A percentile compares a stretch with the other conserved stretches of the same genome.
These are phyloP conservation scores for Entomyzon cyanotis DNA, from an alignment of 2,113 vertebrate genomes.

Conservation along the genomic window DNA sequence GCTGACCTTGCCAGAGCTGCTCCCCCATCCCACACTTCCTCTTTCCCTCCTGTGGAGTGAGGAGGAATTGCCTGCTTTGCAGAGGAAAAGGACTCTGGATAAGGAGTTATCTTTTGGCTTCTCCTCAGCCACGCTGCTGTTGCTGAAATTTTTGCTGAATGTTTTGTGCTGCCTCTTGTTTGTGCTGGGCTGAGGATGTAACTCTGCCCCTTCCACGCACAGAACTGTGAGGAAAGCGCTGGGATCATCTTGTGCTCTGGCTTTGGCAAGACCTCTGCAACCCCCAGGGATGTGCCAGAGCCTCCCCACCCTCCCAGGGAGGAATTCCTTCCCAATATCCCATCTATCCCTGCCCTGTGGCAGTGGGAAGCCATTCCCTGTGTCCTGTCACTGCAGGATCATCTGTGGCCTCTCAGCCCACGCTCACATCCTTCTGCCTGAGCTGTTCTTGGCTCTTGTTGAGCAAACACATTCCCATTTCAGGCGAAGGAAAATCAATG, in stretches of 20 bases:
- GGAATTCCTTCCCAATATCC: background rate
- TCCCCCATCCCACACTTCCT: background rate
- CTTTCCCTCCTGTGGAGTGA: background rate
- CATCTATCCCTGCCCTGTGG: background rate
- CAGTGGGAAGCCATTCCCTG: background rate
- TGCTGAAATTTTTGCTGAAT: background rate
- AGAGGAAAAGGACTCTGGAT: background rate
- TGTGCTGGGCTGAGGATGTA: background rate
- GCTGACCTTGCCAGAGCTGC: background rate
- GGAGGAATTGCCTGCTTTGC: background rate
- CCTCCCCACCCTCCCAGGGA: background rate
- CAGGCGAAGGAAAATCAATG: background rate
- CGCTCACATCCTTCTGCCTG: background rate
- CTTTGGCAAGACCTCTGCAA: background rate
- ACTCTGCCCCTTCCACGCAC: background rate
- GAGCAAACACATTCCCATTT: background rate
- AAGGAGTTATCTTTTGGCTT: background rate
- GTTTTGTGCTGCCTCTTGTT: accelerated
- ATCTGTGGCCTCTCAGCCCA: background rate
- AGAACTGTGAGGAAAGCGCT: background rate
- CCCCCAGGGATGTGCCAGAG: background rate
- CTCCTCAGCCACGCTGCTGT: background rate
- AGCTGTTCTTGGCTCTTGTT: background rate
- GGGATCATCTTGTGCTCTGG: accelerated
- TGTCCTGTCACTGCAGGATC: background rate